Percentiles rank a stretch among this genome's conserved stretches.
phyloP scores from a whole-genome alignment of 2,797 vertebrate species.

The Danio aesculapii region DNA sequence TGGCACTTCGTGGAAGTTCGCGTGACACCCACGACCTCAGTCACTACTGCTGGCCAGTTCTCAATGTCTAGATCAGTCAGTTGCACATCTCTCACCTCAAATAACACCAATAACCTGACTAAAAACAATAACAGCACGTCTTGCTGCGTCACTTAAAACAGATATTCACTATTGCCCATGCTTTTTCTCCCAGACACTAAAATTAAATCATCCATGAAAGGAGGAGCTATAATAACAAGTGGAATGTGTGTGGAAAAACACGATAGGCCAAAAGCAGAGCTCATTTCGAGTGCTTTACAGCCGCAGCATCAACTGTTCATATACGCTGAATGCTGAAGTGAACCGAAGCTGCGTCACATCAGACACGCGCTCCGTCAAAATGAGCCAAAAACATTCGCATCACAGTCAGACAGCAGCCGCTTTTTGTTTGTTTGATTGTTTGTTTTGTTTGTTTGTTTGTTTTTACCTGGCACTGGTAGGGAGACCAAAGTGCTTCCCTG shows the following conservation, averaged over 20 bases:
- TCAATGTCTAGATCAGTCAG: background rate
- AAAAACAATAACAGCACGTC: background rate
- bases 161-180: background rate
- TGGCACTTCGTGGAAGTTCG: constrained; percentile 20
- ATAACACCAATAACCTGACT: background rate
- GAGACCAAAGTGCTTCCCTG: constrained; percentile 65
- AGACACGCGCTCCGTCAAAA: constrained; percentile 11
- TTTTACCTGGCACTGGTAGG: constrained; percentile 78
- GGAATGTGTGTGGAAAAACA: constrained; percentile 8
- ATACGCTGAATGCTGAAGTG: background rate
- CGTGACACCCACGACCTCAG: constrained; percentile 8
- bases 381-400: constrained; percentile 13
- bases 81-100: background rate
- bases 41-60: background rate
- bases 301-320: constrained; percentile 60
- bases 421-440: too few relatives aligned
- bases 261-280: constrained; percentile 62
- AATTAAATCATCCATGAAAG: constrained; percentile 12
- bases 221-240: background rate
- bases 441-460: background rate
- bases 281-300: constrained; percentile 58
- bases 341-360: constrained; percentile 22
- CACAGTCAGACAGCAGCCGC: background rate
- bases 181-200: background rate
- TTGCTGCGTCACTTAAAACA: background rate